Conservation (phyloP, 2,113 vertebrate genomes). For the Tragulus kanchil region DNA sequence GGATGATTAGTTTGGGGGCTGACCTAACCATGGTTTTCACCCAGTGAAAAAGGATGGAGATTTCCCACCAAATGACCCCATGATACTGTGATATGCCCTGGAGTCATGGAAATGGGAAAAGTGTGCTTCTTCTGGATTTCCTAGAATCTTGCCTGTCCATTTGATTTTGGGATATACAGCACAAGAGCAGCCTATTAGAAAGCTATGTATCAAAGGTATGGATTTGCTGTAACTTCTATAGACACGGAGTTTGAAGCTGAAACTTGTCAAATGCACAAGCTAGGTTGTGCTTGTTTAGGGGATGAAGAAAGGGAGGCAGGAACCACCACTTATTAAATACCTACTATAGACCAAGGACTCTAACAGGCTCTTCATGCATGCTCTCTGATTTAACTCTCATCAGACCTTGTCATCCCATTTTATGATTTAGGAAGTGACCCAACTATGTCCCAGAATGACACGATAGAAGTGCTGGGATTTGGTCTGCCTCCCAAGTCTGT, state of each 20-base stretch:
- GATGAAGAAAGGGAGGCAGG: background rate
- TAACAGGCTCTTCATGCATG: background rate
- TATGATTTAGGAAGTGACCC: background rate
- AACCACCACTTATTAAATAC: background rate
- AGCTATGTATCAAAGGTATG: background rate
- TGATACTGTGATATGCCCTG: background rate
- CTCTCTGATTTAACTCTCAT: background rate
- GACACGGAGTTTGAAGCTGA: background rate
- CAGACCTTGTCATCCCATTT: background rate
- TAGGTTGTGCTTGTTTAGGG: background rate
- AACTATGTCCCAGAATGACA: background rate
- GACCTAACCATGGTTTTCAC: background rate
- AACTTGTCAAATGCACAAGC: background rate
- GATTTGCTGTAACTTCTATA: background rate
- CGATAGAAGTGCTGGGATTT: conserved; percentile 6
- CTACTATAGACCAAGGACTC: background rate
- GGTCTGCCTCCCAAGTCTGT: background rate
- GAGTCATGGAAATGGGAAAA: background rate
- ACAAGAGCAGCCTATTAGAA: background rate
- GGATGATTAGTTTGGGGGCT: background rate
- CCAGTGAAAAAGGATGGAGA: background rate
- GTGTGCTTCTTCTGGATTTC: conserved; percentile 31
- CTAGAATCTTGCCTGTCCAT: background rate
- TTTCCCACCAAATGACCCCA: background rate
- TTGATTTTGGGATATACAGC: background rate